Conservation (phyloP, 2,113 vertebrate genomes). For the Hemicordylus capensis region DNA sequence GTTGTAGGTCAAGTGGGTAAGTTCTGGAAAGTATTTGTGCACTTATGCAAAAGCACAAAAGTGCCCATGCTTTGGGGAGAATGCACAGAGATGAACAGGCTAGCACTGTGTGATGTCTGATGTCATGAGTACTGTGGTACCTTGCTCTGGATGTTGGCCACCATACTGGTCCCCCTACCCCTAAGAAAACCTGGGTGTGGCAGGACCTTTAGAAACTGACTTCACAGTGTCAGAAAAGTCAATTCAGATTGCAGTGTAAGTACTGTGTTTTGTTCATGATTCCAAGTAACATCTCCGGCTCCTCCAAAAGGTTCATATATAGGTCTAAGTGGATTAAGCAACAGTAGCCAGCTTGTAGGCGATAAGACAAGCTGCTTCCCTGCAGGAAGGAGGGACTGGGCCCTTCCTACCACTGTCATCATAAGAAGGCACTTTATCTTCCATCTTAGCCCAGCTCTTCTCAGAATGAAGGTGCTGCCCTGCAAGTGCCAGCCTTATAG, state of each 20-base stretch:
- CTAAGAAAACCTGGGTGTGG: no score
- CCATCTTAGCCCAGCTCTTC: neutral
- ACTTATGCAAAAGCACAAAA: no score
- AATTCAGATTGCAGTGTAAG: neutral
- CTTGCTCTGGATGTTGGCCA: no score
- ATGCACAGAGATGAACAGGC: no score
- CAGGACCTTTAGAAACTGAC: neutral
- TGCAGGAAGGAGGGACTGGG: neutral
- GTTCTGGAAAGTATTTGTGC: no score
- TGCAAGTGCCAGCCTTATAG: neutral
- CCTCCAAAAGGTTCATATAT: conserved; percentile 12
- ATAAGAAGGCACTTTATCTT: neutral
- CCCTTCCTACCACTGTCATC: neutral
- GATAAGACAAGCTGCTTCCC: conserved; percentile 8
- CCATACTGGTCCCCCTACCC: no score
- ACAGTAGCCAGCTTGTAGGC: neutral
- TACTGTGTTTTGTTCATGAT: neutral
- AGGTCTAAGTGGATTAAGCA: conserved; percentile 3
- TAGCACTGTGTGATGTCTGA: no score
- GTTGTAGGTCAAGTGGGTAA: no score
- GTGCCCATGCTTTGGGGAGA: no score
- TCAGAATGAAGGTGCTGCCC: neutral
- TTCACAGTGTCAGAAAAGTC: neutral
- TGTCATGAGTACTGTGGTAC: no score
- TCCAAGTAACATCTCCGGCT: neutral